Base-by-base conservation (phyloP, 2,797 vertebrate genomes). In the Clamator glandarius region DNA sequence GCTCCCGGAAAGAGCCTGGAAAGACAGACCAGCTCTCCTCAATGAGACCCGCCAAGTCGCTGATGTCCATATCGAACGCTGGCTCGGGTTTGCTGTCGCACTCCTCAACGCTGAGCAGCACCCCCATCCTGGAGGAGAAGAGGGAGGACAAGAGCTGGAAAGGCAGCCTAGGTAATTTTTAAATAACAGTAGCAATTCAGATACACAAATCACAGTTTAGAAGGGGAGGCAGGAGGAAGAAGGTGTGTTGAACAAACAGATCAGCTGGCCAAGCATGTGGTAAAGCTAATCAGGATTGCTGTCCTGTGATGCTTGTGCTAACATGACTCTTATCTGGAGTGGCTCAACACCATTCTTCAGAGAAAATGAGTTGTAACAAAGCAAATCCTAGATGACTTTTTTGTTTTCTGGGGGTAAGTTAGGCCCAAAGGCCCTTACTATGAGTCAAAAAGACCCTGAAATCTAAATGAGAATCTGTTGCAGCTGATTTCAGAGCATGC, bases 11-110 rank as follows among this genome's bases (percentile, higher is more conserved):
- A 94, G 99, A 99, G 48, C 98, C 98, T 1, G 97, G 97, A 95
- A 99, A 99, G 97, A 97, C 98, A 0, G 99, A 99, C 13, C 98
- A 98, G 28, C 98, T 99, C 2, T 98, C 99, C 33, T 98, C 98
- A 54, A 99, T 99, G 99, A 98, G 99, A n/a, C 99, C 99, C 5
- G 99, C 99, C 50, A 99, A 99, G 97, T 99, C 99, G 20, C 98
- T 99, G 70, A 99, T 99, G 99, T 99, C 99, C 55, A 99, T 99
- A 93, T 99, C 99, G 52, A 99, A 99, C 8, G 97, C 98, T 2
- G 97, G 98, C 39, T 99, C 99, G 0, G 98, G 99, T 61, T 93
- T 99, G 92, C 98, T 99, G 12, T 98, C 99, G 48, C 99, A 99
- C 93, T 98, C 98, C 0, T 98, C 99, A 26, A 98, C 98, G 0